These are phyloP conservation scores for Silurus lanzhouensis DNA, from an alignment of 2,797 vertebrate species.

Conservation along the genomic window DNA sequence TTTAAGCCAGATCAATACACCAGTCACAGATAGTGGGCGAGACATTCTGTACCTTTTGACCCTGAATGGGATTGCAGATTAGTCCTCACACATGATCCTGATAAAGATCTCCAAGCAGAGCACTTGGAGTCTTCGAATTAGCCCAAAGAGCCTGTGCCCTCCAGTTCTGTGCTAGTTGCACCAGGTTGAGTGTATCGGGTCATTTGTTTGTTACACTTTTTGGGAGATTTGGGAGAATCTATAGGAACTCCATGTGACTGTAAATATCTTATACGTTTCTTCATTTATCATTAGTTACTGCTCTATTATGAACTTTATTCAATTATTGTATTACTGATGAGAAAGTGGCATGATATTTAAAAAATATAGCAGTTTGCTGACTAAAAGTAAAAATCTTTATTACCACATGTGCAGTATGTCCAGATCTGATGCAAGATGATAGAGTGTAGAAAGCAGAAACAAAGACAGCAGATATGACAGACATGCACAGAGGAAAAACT, in stretches of 20 bases:
- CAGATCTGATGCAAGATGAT: slow-evolving; percentile 78
- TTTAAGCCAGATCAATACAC: slow-evolving; percentile 66
- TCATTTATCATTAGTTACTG: background rate
- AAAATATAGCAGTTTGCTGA: background rate
- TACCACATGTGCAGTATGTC: slow-evolving; percentile 53
- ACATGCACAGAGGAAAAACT: slow-evolving; percentile 60
- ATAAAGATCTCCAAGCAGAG: slow-evolving; percentile 77
- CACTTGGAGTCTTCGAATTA: slow-evolving; percentile 63
- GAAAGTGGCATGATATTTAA: background rate
- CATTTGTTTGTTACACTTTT: slow-evolving; percentile 8
- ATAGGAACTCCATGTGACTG: background rate
- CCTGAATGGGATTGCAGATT: slow-evolving; percentile 69
- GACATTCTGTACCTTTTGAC: slow-evolving; percentile 59
- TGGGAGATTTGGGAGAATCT: background rate
- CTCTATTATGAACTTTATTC: background rate
- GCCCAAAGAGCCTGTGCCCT: slow-evolving; percentile 65
- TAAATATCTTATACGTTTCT: background rate
- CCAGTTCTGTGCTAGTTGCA: slow-evolving; percentile 80
- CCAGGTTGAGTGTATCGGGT: slow-evolving; percentile 46
- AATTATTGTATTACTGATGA: background rate
- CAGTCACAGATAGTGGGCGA: slow-evolving; percentile 31
- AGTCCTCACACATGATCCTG: slow-evolving; percentile 82
- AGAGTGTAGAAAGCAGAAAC: slow-evolving; percentile 79
- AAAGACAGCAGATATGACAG: slow-evolving; percentile 78
- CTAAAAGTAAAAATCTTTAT: slow-evolving; percentile 25